Conservation (phyloP, 2,797 vertebrate genomes). For the Darevskia mixta region DNA sequence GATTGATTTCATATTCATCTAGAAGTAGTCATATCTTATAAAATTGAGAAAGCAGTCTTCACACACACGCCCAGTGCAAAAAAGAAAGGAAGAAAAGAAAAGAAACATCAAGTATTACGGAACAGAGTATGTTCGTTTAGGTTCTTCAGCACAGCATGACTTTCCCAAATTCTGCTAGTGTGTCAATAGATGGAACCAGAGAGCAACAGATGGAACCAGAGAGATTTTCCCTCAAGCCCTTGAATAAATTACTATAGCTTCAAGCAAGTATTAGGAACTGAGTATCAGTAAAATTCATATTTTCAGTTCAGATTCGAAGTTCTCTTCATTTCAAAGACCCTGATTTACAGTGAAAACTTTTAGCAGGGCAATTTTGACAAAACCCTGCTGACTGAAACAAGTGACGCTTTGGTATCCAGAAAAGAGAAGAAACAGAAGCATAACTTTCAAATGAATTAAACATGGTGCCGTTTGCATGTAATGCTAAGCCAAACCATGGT, state of each 20-base stretch:
- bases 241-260: not conserved
- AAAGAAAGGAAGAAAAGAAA: no score
- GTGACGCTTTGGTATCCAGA: slow-evolving; percentile 1
- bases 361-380: not conserved
- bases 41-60: no score
- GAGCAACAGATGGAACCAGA: slow-evolving; percentile 36
- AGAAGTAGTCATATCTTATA: no score
- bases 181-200: slow-evolving; percentile 67
- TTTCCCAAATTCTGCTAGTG: not conserved
- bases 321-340: not conserved
- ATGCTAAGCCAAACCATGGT: no score
- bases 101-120: no score
- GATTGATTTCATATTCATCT: no score
- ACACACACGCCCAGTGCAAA: no score
- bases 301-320: not conserved
- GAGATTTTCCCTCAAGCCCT: not conserved
- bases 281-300: not conserved
- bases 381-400: not conserved
- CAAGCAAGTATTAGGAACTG: not conserved
- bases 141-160: not conserved
- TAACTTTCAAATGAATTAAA: not conserved
- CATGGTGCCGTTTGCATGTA: no score
- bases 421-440: slow-evolving; percentile 5
- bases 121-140: not conserved
- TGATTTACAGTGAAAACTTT: not conserved